Conservation (phyloP, 2,888 invertebrate genomes). For the Boloria selene region DNA sequence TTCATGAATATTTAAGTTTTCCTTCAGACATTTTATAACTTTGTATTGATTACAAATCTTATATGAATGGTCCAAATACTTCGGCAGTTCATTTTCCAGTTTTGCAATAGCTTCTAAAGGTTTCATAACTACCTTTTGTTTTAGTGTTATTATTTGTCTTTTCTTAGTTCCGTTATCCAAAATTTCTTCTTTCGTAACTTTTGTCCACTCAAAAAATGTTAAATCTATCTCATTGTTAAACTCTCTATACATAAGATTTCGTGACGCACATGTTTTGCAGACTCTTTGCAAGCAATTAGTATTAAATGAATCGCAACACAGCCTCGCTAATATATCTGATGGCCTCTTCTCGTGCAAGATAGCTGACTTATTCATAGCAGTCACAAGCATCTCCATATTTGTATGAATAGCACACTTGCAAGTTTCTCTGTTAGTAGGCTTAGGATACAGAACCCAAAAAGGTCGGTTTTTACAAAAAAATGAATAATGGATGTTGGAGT, state of each 20-base stretch:
- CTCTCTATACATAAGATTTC: too few relatives aligned
- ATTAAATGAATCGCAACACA: too few relatives aligned
- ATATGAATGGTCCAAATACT: constrained; percentile 26
- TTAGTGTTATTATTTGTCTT: constrained; percentile 18
- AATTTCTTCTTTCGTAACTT: constrained; percentile 23
- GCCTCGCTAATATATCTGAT: too few relatives aligned
- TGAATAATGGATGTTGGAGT: constrained; percentile 21
- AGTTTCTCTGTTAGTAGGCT: constrained; percentile 25
- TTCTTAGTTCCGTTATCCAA: constrained; percentile 20
- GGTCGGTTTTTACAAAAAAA: constrained; percentile 30
- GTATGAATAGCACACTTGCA: constrained; percentile 22
- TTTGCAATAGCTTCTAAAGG: too few relatives aligned
- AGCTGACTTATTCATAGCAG: background rate
- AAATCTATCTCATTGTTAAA: background rate
- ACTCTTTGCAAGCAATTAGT: too few relatives aligned
- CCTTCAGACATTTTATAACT: constrained; percentile 28
- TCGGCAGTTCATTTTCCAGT: too few relatives aligned
- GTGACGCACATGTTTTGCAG: too few relatives aligned
- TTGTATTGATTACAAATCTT: constrained; percentile 31
- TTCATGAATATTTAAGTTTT: constrained; percentile 24
- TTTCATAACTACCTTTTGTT: constrained; percentile 19
- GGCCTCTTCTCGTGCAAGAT: too few relatives aligned
- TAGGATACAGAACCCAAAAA: constrained; percentile 30
- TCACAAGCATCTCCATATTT: constrained; percentile 27
- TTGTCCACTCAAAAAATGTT: constrained; percentile 23